phyloP scores from a whole-genome alignment of 2,113 vertebrate genomes.

The Arizona elegans region DNA sequence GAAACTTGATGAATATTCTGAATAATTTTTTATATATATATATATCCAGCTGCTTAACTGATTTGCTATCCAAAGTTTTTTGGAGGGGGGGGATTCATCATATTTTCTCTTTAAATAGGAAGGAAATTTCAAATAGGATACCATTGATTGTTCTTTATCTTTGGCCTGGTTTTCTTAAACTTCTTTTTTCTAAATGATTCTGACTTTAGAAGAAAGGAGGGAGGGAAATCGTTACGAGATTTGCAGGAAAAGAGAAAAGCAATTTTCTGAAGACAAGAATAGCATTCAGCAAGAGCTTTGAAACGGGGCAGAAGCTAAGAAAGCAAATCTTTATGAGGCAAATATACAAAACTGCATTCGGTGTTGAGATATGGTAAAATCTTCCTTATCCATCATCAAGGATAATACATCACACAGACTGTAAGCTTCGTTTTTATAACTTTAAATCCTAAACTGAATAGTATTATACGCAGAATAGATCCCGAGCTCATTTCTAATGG shows the following conservation, averaged over 20 bases:
- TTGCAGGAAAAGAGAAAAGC: background rate
- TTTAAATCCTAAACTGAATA: background rate
- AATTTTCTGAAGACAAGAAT: background rate
- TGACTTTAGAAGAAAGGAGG: background rate
- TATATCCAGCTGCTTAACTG: background rate
- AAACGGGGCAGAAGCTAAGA: background rate
- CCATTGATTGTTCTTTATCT: background rate
- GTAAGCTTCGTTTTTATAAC: background rate
- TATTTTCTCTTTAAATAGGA: background rate
- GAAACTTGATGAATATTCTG: background rate
- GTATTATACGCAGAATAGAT: conserved; percentile 1
- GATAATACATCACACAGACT: background rate
- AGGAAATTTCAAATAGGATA: background rate
- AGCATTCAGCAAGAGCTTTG: background rate
- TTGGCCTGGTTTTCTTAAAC: background rate
- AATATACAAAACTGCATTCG: background rate
- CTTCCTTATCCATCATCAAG: background rate
- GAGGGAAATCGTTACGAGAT: background rate
- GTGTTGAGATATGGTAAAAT: background rate
- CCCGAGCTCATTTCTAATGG: background rate
- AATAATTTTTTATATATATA: background rate
- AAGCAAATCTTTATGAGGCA: background rate
- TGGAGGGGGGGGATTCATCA: background rate
- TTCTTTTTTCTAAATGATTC: background rate
- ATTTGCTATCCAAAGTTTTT: background rate